Conservation (phyloP, 2,797 vertebrate genomes). For the Cynopterus sphinx region DNA sequence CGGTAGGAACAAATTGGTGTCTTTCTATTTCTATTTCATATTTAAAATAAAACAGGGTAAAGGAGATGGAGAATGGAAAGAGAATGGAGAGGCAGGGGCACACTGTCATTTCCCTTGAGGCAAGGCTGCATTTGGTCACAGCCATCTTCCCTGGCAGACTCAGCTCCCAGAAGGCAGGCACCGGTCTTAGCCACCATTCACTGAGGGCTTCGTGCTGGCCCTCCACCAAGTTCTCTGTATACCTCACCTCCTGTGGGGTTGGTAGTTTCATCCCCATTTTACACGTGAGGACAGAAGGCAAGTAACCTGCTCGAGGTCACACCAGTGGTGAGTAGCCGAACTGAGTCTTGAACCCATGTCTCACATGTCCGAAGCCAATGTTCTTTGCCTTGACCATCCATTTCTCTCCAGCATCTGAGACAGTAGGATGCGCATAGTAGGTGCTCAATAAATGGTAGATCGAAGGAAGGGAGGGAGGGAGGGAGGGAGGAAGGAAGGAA, state of each 20-base stretch:
- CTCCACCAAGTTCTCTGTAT: background rate
- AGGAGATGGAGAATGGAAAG: background rate
- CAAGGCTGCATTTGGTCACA: background rate
- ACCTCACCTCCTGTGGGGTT: too few relatives aligned
- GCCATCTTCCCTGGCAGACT: background rate
- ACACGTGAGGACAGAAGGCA: background rate
- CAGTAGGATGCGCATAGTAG: background rate
- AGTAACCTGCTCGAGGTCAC: background rate
- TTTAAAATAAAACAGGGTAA: background rate
- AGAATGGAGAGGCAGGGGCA: rapidly evolving
- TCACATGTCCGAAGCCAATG: background rate
- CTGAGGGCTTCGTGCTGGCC: too few relatives aligned
- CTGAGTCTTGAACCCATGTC: background rate
- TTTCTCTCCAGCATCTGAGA: background rate
- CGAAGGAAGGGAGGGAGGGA: background rate
- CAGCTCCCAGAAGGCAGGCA: background rate
- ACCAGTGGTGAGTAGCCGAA: background rate
- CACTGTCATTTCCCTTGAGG: background rate
- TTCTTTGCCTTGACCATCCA: background rate
- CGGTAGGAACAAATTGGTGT: background rate
- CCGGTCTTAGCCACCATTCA: background rate
- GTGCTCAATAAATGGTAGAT: background rate
- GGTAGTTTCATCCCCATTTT: background rate
- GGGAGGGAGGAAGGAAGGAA: background rate
- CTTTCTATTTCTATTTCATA: background rate